A percentile compares a stretch with the other conserved stretches of the same genome.
phyloP scores from a whole-genome alignment of 2,888 invertebrate species.

The Plemyria rubiginata region DNA sequence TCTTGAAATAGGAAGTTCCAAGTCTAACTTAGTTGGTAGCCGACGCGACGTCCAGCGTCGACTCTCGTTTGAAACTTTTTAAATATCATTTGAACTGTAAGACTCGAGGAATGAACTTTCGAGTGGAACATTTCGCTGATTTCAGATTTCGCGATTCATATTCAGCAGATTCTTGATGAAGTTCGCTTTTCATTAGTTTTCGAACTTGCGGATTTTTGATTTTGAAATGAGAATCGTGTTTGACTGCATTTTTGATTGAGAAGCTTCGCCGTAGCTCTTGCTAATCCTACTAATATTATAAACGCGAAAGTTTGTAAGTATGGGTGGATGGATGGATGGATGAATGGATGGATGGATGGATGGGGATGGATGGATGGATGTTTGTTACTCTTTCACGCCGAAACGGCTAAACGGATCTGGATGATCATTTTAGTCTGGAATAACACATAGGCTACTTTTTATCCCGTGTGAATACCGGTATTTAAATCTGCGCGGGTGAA shows the following conservation, averaged over 20 bases:
- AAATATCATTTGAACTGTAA: conserved; percentile 38
- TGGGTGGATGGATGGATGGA: too few relatives aligned
- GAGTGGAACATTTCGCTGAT: conserved; percentile 37
- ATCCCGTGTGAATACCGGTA: too few relatives aligned
- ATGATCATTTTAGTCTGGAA: too few relatives aligned
- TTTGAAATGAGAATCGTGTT: background rate
- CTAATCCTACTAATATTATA: too few relatives aligned
- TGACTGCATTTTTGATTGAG: conserved; percentile 3
- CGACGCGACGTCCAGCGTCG: conserved; percentile 11
- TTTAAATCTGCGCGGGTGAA: too few relatives aligned
- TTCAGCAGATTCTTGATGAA: conserved; percentile 27
- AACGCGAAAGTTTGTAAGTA: too few relatives aligned
- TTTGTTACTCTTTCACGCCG: too few relatives aligned
- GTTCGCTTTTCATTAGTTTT: conserved; percentile 18
- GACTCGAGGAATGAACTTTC: conserved; percentile 33
- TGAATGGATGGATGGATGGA: too few relatives aligned
- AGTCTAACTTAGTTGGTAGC: conserved; percentile 12
- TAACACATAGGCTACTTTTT: too few relatives aligned
- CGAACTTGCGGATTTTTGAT: conserved; percentile 4
- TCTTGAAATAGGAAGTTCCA: conserved; percentile 6
- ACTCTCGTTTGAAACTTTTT: conserved; percentile 33
- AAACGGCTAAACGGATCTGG: too few relatives aligned
- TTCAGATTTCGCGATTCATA: conserved; percentile 30
- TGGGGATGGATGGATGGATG: too few relatives aligned
- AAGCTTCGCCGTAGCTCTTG: background rate